Evolutionary conservation across 2,113 vertebrate genomes (phyloP), one percentile per base, ranked within the genome.

Genomic region (Bufo bufo): DNA sequence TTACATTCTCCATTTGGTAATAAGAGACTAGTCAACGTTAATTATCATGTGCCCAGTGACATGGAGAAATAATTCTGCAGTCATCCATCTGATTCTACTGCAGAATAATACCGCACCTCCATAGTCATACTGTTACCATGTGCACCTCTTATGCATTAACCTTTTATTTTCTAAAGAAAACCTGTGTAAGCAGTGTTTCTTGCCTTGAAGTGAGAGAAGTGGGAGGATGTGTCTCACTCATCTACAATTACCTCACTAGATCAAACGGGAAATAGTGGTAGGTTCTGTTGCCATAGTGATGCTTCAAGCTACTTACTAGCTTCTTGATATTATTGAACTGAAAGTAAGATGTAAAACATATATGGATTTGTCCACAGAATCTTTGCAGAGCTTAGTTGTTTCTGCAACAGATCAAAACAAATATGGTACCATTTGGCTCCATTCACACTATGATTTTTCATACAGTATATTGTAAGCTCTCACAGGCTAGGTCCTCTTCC

Each of bases 211-310:
- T 69, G 66, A 33, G 33, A 43, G n/a, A 43, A 43, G 78, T 43
- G 78, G 52, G 58, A 5, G 12, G 80, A 47, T 63, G 52, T 16
- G 77, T 78, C 23, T 79, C 45, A 20, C 80, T 82, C 80, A 82
- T 49, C 19, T 82, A 63, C 58, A 66, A 65, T 49, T 23, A 63
- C 80, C 63, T 82, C 59, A 82, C 45, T 49, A n/a, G 43, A 82
- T 4, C 10, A n/a, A 61, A 45, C 65, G 19, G 80, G 50, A 7
- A 82, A 19, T 33, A 7, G 8, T n/a, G 45, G 1, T 8, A n/a
- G 14, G 59, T 63, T 49, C 61, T 82, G 80, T 82, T 82, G 61
- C 80, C 80, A 82, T 82, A 65, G 80, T 19, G 33, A 82, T 23
- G 20, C 59, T 59, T 80, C 52, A 80, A 58, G 54, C 54, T 80